Evolutionary conservation across 35 echinoderm and acorn worm species (phyloP).

Genomic region (Holothuria glaberrima): DNA sequence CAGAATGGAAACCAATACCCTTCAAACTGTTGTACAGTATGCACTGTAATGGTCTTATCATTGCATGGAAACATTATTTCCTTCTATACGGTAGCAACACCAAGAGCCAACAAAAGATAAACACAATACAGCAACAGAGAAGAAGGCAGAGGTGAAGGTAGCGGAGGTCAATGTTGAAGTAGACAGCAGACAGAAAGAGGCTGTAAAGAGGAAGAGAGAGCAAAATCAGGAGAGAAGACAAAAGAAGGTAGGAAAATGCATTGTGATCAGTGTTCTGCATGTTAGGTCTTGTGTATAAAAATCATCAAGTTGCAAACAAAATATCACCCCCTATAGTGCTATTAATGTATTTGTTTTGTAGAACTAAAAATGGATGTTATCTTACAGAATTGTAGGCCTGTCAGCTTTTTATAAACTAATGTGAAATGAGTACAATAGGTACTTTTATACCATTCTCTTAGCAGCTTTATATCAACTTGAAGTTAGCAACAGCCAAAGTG

Average conservation of each 20-base stretch:
- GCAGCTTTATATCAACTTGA: too few species aligned
- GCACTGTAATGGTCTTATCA: too few species aligned
- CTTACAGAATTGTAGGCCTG: too few species aligned
- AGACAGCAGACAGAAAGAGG: background rate
- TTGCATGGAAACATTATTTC: background rate
- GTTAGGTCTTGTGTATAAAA: background rate
- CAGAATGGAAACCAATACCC: background rate
- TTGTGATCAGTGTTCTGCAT: background rate
- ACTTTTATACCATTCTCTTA: too few species aligned
- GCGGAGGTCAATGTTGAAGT: background rate
- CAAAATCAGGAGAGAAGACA: slow-evolving; percentile 27
- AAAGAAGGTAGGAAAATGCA: background rate
- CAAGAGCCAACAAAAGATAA: background rate
- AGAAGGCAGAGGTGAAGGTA: background rate
- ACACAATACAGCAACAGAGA: too few species aligned
- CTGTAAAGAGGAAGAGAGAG: slow-evolving; percentile 31
- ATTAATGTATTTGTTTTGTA: too few species aligned
- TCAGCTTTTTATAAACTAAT: too few species aligned
- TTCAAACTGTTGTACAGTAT: background rate
- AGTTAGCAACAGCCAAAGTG: too few species aligned
- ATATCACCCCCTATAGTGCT: too few species aligned
- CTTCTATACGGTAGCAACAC: slow-evolving; percentile 2
- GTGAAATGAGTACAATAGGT: too few species aligned
- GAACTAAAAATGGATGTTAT: too few species aligned
- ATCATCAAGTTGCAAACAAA: too few species aligned